phyloP scores from a whole-genome alignment of 2,888 invertebrate genomes.

The Metallyticus violacea region DNA sequence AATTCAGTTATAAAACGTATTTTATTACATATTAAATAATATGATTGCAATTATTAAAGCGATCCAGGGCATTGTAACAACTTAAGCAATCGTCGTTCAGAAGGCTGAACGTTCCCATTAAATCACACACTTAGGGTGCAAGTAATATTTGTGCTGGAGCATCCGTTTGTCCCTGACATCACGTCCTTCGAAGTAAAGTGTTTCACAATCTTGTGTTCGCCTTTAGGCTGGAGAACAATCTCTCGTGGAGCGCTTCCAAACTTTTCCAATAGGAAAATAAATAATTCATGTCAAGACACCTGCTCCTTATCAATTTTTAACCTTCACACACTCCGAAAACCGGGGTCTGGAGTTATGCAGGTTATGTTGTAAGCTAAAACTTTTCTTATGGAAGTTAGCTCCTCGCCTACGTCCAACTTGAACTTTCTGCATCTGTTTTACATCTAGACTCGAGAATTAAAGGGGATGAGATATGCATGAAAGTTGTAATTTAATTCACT shows the following conservation, averaged over 20 bases:
- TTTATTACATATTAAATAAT: no score
- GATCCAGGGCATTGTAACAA: no score
- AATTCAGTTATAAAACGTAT: no score
- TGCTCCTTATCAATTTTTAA: not conserved
- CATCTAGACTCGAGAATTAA: not conserved
- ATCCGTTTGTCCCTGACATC: not conserved
- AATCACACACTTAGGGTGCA: not conserved
- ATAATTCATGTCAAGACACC: not conserved
- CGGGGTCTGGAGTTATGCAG: not conserved
- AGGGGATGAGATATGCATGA: not conserved
- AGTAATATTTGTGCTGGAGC: not conserved
- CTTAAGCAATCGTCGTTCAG: no score
- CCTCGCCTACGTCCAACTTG: not conserved
- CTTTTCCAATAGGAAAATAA: not conserved
- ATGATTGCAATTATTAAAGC: no score
- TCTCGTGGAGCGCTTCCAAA: not conserved
- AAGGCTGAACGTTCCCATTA: not conserved
- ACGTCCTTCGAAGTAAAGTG: not conserved
- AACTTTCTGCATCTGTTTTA: not conserved
- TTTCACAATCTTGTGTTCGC: not conserved
- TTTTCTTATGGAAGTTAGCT: not conserved
- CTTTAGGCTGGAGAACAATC: not conserved
- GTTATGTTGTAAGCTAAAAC: not conserved
- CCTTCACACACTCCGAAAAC: not conserved
- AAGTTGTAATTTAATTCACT: no score